Evolutionary conservation across 1,140 invertebrate species (phyloP), one percentile per base, ranked within the genome.

Genomic region (Drosophila funebris): DNA sequence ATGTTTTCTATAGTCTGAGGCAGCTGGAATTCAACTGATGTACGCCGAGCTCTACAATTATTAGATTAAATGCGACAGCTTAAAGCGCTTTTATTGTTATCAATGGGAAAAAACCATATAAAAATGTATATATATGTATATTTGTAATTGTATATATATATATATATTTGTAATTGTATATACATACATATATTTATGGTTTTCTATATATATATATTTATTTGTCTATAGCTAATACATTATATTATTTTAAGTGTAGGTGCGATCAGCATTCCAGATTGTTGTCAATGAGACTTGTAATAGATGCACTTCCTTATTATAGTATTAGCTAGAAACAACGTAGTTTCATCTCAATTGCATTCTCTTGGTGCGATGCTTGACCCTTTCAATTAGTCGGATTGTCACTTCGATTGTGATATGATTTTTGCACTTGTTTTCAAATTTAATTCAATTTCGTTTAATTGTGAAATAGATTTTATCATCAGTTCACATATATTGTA

Each of bases 171-270:
- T n/a, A n/a, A n/a, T n/a, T n/a, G n/a, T n/a, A n/a, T n/a, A n/a
- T n/a, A n/a, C n/a, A n/a, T 37, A 37, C 13, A 37, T 37, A 37
- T 13, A 13, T 37, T 5, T 39, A n/a, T n/a, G n/a, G n/a, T n/a
- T 16, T 20, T 18, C 14, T 16, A 43, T 16, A 16, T 29, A 27
- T 52, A 52, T 22, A 31, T 20, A 8, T 24, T 44, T 54, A 54
- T 54, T n/a, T 24, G 9, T 20, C 16, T 20, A 44, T 44, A n/a
- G 9, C 11, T n/a, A n/a, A 22, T 24, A 24, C 13, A n/a, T 46
- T n/a, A 41, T n/a, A 13, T 27, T 11, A 7, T 41, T 16, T 14
- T 41, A n/a, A n/a, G 48, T 64, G 50, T 64, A 54, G 61, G 61
- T 53, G 37, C 39, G 24, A 44, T 24, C 16, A 13, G 14, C 11